Evolutionary conservation across 2,797 vertebrate genomes (phyloP).

Genomic region (Pipistrellus nathusii): DNA sequence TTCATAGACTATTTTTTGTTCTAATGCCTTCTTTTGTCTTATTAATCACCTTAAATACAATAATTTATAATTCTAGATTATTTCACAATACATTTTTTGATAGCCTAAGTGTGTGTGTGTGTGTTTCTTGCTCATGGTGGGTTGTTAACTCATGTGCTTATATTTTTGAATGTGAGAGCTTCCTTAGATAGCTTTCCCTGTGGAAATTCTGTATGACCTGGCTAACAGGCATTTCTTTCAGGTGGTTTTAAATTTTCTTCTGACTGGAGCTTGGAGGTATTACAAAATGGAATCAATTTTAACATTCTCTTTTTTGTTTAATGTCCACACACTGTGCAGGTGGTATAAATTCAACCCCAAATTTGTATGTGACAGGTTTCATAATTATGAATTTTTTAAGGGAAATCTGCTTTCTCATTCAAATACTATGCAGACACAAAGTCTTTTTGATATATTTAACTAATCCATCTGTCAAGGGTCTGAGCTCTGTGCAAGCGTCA

Average conservation of each 20-base stretch:
- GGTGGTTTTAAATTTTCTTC: neutral
- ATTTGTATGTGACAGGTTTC: neutral
- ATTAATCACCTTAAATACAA: neutral
- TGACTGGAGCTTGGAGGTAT: neutral
- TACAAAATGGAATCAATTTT: conserved; percentile 9
- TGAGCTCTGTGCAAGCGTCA: neutral
- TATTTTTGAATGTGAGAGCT: neutral
- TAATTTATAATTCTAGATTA: conserved; percentile 1
- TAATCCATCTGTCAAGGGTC: neutral
- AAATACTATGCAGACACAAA: neutral
- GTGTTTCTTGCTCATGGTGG: neutral
- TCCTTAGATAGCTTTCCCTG: neutral
- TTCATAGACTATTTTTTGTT: neutral
- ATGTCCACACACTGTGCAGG: neutral
- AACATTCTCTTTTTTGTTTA: conserved; percentile 3
- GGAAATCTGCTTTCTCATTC: conserved; percentile 5
- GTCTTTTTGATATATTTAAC: conserved; percentile 17
- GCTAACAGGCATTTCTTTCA: neutral
- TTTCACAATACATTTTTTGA: neutral
- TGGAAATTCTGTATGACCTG: neutral
- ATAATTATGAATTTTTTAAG: conserved; percentile 34
- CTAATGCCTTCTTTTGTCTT: neutral
- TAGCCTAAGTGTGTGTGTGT: neutral
- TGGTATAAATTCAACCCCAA: neutral
- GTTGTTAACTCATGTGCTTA: neutral